phyloP scores from a whole-genome alignment of 2,888 invertebrate genomes.

The Halictus quadricinctus region DNA sequence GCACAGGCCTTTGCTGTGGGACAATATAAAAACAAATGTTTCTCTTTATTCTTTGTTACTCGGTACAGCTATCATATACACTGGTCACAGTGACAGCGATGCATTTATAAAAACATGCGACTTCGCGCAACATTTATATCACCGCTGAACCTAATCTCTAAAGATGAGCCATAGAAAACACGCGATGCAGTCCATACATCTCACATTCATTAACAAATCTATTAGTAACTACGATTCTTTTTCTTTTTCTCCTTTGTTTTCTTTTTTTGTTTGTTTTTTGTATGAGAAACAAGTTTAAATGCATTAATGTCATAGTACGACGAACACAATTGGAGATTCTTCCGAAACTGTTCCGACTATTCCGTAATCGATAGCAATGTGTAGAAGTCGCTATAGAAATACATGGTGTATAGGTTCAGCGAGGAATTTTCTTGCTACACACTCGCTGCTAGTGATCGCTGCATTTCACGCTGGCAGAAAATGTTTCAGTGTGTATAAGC shows the following conservation, averaged over 20 bases:
- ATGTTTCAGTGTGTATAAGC: slow-evolving; percentile 66
- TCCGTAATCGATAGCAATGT: slow-evolving; percentile 20
- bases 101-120: slow-evolving; percentile 53
- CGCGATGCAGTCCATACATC: slow-evolving; percentile 34
- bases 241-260: neutral
- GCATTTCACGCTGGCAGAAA: slow-evolving; percentile 60
- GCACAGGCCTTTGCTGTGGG: slow-evolving; percentile 54
- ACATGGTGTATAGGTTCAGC: slow-evolving; percentile 59
- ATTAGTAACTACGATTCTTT: slow-evolving; percentile 15
- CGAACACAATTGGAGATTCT: slow-evolving; percentile 16
- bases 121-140: slow-evolving; percentile 45
- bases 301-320: slow-evolving; percentile 31
- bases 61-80: slow-evolving; percentile 52
- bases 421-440: slow-evolving; percentile 52
- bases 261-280: neutral
- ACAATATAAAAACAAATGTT: slow-evolving; percentile 63
- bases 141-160: slow-evolving; percentile 58
- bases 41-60: slow-evolving; percentile 36
- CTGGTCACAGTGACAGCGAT: slow-evolving; percentile 46
- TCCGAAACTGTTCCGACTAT: slow-evolving; percentile 3
- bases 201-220: slow-evolving; percentile 41
- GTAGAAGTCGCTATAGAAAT: slow-evolving; percentile 27
- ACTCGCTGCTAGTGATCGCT: slow-evolving; percentile 20
- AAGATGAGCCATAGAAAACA: slow-evolving; percentile 35
- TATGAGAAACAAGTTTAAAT: slow-evolving; percentile 42